Percentiles rank a stretch among this genome's conserved stretches.
Evolutionary conservation across 2,797 vertebrate genomes (phyloP).

Genomic region (Sebastes steindachneri): DNA sequence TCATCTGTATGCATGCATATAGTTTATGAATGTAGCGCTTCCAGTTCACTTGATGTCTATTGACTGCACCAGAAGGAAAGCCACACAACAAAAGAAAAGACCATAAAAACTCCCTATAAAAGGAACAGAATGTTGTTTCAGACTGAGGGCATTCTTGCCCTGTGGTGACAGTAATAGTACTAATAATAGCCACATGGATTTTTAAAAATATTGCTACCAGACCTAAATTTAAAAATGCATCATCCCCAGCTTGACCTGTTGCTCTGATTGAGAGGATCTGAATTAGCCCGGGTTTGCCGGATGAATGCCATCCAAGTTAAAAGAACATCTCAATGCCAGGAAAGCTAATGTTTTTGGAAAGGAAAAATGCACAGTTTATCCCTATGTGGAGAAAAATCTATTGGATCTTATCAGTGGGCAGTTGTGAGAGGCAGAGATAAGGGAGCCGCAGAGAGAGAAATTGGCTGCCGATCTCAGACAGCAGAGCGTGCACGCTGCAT

Average conservation of each 20-base stretch:
- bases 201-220: not conserved
- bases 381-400: conserved; percentile 63
- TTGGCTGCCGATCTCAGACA: conserved; percentile 57
- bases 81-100: not conserved
- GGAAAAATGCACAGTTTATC: conserved; percentile 58
- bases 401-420: conserved; percentile 72
- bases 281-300: not conserved
- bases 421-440: conserved; percentile 75
- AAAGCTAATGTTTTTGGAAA: conserved; percentile 55
- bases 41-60: conserved; percentile 7
- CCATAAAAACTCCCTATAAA: not conserved
- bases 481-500: conserved; percentile 33
- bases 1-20: not conserved
- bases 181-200: not conserved
- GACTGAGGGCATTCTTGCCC: not conserved
- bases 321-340: conserved; percentile 44
- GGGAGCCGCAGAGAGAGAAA: conserved; percentile 54
- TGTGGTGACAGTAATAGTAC: not conserved
- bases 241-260: conserved; percentile 29
- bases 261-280: conserved; percentile 14
- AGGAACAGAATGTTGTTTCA: not conserved
- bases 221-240: not conserved
- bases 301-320: conserved; percentile 31
- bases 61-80: not conserved
- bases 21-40: not conserved